These are phyloP conservation scores for Triplophysa rosa DNA, from an alignment of 2,113 vertebrate genomes.

Conservation along the genomic window DNA sequence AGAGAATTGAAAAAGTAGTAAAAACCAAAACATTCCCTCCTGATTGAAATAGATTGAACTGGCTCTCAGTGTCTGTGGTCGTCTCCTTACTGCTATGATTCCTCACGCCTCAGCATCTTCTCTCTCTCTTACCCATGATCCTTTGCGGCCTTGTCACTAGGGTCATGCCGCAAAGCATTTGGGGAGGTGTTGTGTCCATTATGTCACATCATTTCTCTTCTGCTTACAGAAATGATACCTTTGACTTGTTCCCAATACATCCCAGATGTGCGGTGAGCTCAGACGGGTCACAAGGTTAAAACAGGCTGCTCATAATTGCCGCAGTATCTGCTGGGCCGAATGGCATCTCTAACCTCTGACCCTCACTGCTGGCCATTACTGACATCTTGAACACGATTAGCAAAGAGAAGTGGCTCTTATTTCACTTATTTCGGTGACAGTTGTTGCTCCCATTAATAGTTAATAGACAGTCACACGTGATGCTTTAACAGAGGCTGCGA, in stretches of 20 bases:
- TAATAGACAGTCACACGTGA: conserved; percentile 43
- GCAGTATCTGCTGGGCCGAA: conserved; percentile 39
- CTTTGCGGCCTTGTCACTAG: conserved; percentile 23
- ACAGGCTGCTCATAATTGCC: conserved; percentile 53
- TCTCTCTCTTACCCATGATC: conserved; percentile 29
- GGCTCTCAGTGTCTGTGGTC: conserved; percentile 2
- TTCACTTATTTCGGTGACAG: conserved; percentile 47
- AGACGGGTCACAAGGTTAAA: conserved; percentile 52
- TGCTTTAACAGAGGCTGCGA: conserved; percentile 3
- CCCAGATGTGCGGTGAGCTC: conserved; percentile 49
- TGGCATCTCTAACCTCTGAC: conserved; percentile 53
- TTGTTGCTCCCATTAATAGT: conserved; percentile 51
- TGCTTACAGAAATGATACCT: conserved; percentile 41
- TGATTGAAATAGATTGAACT: conserved; percentile 49
- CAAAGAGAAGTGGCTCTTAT: conserved; percentile 35
- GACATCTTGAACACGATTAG: conserved; percentile 39
- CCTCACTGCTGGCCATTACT: conserved; percentile 14
- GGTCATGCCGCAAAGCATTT: conserved; percentile 35
- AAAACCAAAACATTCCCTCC: conserved; percentile 47
- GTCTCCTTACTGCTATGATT: conserved; percentile 9
- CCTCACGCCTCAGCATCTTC: not conserved
- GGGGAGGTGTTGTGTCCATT: conserved; percentile 49
- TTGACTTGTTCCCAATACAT: conserved; percentile 47
- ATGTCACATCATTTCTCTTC: conserved; percentile 41
- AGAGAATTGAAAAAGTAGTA: conserved; percentile 54